These are phyloP conservation scores for Strigamia transsilvanica DNA, from an alignment of 2,888 invertebrate genomes.

Conservation along the genomic window DNA sequence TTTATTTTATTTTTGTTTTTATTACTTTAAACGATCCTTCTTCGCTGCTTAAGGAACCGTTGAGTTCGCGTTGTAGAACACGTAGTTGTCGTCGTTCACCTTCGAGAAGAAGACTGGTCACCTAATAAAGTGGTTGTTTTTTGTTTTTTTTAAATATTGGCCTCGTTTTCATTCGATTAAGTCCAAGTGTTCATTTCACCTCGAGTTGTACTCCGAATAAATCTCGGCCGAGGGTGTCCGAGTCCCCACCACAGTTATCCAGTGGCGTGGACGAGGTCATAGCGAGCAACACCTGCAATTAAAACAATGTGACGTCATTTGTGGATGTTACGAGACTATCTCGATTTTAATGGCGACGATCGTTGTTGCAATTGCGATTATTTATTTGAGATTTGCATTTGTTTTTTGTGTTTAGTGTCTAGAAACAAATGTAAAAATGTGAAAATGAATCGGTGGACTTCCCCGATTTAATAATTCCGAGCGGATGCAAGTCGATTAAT, in stretches of 20 bases:
- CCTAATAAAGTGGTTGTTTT: constrained; percentile 64
- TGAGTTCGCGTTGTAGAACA: constrained; percentile 73
- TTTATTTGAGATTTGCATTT: no score
- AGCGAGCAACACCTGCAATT: constrained; percentile 4
- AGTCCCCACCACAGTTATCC: constrained; percentile 3
- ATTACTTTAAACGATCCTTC: constrained; percentile 56
- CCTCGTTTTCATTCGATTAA: no score
- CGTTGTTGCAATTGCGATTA: no score
- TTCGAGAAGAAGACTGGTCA: constrained; percentile 74
- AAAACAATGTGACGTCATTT: neutral
- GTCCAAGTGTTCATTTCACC: neutral
- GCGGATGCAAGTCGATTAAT: neutral
- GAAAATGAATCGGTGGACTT: neutral
- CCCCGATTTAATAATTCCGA: neutral
- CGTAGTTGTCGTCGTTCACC: constrained; percentile 74
- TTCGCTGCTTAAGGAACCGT: constrained; percentile 60
- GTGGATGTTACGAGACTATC: no score
- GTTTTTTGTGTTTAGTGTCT: no score
- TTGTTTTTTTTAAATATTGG: no score
- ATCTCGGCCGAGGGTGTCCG: constrained; percentile 27
- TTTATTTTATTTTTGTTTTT: no score
- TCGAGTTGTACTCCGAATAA: constrained; percentile 49
- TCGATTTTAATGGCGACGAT: no score
- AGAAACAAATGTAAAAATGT: neutral
- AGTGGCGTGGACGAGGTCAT: constrained; percentile 33